A percentile compares a stretch with the other conserved stretches of the same genome.
Evolutionary conservation across 2,888 invertebrate genomes (phyloP).

Genomic region (Clunio marinus): DNA sequence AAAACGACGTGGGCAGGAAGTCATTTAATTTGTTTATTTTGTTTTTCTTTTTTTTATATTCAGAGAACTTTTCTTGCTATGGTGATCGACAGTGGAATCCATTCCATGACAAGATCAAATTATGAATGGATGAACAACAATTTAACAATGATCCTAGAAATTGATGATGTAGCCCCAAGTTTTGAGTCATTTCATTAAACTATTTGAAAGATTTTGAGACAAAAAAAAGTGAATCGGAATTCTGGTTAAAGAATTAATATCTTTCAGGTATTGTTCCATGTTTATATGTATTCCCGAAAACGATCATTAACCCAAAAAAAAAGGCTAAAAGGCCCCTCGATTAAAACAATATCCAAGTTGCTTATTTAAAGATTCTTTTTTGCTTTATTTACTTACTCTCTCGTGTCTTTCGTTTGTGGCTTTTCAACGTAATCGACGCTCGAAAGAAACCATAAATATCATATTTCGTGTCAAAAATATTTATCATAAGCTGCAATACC

Average conservation of each 20-base stretch:
- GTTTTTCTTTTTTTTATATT: too few relatives aligned
- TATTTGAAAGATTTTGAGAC: background rate
- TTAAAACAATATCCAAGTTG: conserved; percentile 14
- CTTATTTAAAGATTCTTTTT: too few relatives aligned
- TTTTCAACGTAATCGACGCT: background rate
- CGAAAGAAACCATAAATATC: conserved; percentile 18
- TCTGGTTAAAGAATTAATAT: background rate
- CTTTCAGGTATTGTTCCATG: conserved; percentile 1
- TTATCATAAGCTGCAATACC: background rate
- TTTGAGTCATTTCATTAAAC: background rate
- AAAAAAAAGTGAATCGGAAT: background rate
- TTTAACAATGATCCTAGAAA: background rate
- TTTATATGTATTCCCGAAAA: background rate
- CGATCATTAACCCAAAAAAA: conserved; percentile 18
- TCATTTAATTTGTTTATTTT: background rate
- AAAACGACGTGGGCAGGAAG: conserved; percentile 2
- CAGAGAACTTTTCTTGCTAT: background rate
- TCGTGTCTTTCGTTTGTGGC: conserved; percentile 22
- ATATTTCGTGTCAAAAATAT: conserved; percentile 32
- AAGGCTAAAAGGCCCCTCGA: too few relatives aligned
- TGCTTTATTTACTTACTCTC: background rate
- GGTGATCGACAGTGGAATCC: background rate
- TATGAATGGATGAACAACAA: background rate
- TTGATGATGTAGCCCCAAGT: background rate
- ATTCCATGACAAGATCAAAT: conserved; percentile 17